These are phyloP conservation scores for Aramus guarauna DNA, from an alignment of 2,113 vertebrate genomes.

Conservation along the genomic window DNA sequence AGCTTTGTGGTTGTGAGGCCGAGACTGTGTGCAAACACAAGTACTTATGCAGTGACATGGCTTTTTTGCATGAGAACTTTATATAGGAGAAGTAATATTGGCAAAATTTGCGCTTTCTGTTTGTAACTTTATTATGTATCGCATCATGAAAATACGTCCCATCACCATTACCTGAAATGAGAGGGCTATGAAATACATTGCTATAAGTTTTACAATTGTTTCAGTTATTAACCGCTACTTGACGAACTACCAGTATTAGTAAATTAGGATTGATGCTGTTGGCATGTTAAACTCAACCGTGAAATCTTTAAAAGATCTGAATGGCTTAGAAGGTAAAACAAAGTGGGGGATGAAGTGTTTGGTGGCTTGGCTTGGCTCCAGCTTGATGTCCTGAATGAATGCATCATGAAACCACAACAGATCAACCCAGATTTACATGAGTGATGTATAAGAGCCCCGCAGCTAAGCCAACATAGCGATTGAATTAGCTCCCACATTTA, in stretches of 20 bases:
- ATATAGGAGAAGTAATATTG: neutral
- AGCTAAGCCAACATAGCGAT: conserved; percentile 60
- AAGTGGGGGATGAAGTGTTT: conserved; percentile 9
- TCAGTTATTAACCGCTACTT: neutral
- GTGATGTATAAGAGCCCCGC: conserved; percentile 34
- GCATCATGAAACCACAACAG: conserved; percentile 54
- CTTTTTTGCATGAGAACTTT: neutral
- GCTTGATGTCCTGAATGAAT: conserved; percentile 46
- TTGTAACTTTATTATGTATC: neutral
- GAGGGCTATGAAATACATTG: neutral
- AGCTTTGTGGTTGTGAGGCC: neutral
- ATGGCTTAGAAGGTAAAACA: conserved; percentile 21
- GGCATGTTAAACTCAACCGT: neutral
- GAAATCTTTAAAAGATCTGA: conserved; percentile 26
- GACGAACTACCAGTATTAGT: neutral
- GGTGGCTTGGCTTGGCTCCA: conserved; percentile 41
- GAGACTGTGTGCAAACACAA: neutral
- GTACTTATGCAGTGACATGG: neutral
- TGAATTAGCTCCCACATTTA: conserved; percentile 59
- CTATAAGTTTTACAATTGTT: neutral
- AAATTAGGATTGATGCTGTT: neutral
- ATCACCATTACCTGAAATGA: neutral
- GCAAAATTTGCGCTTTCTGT: neutral
- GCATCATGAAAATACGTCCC: neutral
- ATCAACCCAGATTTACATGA: conserved; percentile 62